These are phyloP conservation scores for Alloscopus bannaensis DNA, from an alignment of 2,888 invertebrate genomes.

Conservation along the genomic window DNA sequence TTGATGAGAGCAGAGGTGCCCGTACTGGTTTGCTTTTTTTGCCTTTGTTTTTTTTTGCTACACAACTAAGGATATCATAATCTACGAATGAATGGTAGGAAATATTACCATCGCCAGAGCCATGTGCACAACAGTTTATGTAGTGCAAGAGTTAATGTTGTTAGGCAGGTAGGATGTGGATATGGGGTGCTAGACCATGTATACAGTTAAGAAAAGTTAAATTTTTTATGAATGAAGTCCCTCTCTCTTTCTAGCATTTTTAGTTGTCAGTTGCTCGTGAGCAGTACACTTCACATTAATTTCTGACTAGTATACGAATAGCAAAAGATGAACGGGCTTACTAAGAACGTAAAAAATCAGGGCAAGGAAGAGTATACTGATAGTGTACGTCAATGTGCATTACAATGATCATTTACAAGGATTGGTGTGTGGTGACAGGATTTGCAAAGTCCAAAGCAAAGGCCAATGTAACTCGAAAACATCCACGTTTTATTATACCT, in stretches of 20 bases:
- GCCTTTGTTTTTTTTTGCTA: constrained; percentile 4
- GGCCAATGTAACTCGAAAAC: no score
- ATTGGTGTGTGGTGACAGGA: background rate
- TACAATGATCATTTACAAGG: background rate
- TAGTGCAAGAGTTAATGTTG: constrained; percentile 29
- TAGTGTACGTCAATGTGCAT: background rate
- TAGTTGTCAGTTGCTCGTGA: constrained; percentile 3
- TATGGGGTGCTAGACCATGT: background rate
- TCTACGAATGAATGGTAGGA: constrained; percentile 37
- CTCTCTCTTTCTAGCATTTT: background rate
- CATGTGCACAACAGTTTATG: background rate
- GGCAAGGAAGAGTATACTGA: background rate
- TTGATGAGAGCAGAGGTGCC: constrained; percentile 19
- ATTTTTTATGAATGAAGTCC: constrained; percentile 38
- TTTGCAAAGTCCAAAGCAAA: no score
- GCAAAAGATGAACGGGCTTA: background rate
- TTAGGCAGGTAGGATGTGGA: constrained; percentile 19
- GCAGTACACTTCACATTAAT: background rate
- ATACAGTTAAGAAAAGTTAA: constrained; percentile 9
- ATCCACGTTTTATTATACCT: no score
- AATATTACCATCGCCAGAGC: background rate
- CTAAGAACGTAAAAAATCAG: background rate
- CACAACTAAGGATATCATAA: constrained; percentile 7
- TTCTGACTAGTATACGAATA: background rate
- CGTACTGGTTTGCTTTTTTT: constrained; percentile 45